Base-by-base conservation (phyloP, 2,113 vertebrate species). In the Tor tambroides region DNA sequence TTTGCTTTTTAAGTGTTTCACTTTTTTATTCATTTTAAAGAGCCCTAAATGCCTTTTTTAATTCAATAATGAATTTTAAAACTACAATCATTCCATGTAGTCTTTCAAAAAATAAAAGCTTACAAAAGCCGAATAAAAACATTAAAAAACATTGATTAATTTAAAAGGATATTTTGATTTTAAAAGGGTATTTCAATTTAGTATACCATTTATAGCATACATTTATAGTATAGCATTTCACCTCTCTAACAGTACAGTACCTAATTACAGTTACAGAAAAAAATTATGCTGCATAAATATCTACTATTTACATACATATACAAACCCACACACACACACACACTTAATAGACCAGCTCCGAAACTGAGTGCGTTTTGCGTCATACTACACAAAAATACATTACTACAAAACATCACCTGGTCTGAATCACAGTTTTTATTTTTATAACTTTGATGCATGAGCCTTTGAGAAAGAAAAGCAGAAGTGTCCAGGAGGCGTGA, bases 381-480 rank as follows among this genome's bases (percentile, higher is more conserved):
- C 79, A 63, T 4, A 17, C 30, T 9, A 10, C 12, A 26, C 2
- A 61, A 81, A 65, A 43, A 63, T 41, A 81, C 14, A 14, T 35
- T 15, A 23, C 56, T 10, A n/a, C 21, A 28, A 23, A 41, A 65
- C 6, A n/a, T 65, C 56, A 61, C 14, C 35, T 61, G 30, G 79
- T 43, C 56, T 26, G 35, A 4, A 41, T 63, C 32, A 8, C 3
- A 5, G 5, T 43, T 63, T 81, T 81, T 81, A 26, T 81, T 81
- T 81, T 63, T 65, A 28, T 26, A 65, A 10, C 79, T 81, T 65
- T 65, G 61, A 82, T 82, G 17, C 65, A 83, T n/a, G 21, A 83
- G 46, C 63, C 65, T 69, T 83, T 71, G 63, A 83, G 63, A 72
- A 71, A 78, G 61, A 78, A 28, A 56, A 79, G 46, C 69, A 54